phyloP scores from a whole-genome alignment of 2,888 invertebrate genomes.

The Caenorhabditis uteleia region DNA sequence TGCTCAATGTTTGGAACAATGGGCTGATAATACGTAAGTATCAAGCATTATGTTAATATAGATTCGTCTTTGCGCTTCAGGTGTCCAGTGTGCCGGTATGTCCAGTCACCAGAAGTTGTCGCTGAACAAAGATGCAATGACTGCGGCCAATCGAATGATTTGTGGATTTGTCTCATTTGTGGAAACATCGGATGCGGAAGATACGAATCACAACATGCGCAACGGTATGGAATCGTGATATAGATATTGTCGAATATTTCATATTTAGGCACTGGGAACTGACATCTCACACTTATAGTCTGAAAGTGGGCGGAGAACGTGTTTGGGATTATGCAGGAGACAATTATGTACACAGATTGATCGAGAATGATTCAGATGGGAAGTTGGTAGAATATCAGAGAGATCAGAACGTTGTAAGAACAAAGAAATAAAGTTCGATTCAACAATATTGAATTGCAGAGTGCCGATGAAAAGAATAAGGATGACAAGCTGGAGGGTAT shows the following conservation, averaged over 20 bases:
- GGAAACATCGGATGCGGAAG: conserved; percentile 97
- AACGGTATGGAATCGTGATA: conserved; percentile 72
- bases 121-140: conserved; percentile 75
- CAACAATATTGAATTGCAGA: conserved; percentile 8
- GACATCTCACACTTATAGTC: conserved; percentile 94
- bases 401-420: conserved; percentile 12
- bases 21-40: conserved; percentile 83
- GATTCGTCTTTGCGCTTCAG: conserved; percentile 72
- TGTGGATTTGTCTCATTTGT: conserved; percentile 99
- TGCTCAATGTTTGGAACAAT: conserved; percentile 89
- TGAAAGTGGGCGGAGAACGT: conserved; percentile 82
- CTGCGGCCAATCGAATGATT: conserved; percentile 76
- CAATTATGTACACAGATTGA: conserved; percentile 91
- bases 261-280: conserved; percentile 83
- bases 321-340: conserved; percentile 99
- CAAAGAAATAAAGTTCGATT: neutral
- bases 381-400: conserved; percentile 76
- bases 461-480: conserved; percentile 30
- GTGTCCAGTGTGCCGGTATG: conserved; percentile 94
- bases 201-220: conserved; percentile 88
- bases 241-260: neutral
- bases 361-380: conserved; percentile 75
- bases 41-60: neutral
- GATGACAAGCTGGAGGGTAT: conserved; percentile 90
- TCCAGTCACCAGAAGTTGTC: conserved; percentile 83